Base-by-base conservation (phyloP, 92 coral and sea anemone genomes). In the Porites cylindrica region DNA sequence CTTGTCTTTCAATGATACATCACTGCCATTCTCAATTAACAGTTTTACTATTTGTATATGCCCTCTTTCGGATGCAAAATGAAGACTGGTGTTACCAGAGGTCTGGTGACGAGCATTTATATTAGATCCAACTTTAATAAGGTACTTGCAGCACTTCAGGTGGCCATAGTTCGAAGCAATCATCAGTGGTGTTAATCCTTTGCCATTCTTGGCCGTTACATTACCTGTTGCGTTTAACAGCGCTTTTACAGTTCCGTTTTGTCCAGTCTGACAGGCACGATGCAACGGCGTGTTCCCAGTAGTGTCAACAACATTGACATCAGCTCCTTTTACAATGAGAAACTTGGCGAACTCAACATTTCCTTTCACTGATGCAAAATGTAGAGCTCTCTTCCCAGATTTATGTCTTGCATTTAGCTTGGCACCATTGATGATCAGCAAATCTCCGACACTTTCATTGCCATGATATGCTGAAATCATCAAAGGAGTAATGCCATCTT, bases 11-110 rank as follows among this genome's bases (percentile, higher is more conserved):
- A 84, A 76, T 16, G 89, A 76, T 7, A 83, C 73, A 24, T 83
- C 70, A 43, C 89, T 77, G 75, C 95, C 98, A 87, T 82, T 77
- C 38, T 90, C 89, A 7, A 94, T 64, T 17, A 94, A 82, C 24
- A 84, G 26, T 52, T 81, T 78, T 24, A 87, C 88, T 67, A 92
- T 71, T 13, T 74, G 62, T 4, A 54, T 43, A 51, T 94, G 90
- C 0, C 98, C 98, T 72, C 91, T 92, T 77, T 94, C 98, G 2
- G 95, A 91, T 24, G 98, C 94, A 69, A 92, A 92, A 66, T 92
- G 95, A 61, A 94, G 87, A 14, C 95, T 72, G 53, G 92, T 90
- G 72, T 89, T 94, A 3, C 93, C 93, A 10, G 91, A 75, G 4
- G 93, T 58, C 6, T 76, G 38, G 9, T 92, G 93, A 16, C 87